Base-by-base conservation (phyloP, 2,888 invertebrate species). In the Platycheirus rosarum region DNA sequence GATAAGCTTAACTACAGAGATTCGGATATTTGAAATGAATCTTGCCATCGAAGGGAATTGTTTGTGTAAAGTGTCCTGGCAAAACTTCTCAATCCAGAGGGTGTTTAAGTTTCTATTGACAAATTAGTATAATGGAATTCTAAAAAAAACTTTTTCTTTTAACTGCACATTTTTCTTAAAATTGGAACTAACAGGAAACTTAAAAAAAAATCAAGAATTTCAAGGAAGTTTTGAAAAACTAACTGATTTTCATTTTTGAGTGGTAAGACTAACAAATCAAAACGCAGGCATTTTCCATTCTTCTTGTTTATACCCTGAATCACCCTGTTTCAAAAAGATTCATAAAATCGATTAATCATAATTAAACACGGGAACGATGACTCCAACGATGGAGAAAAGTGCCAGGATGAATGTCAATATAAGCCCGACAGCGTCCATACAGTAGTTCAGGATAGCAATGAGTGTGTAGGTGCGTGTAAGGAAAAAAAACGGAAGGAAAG, bases 341-440 rank as follows among this genome's bases (percentile, higher is more conserved):
- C 86, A 76, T 86, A 87, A 87, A 86, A 87, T 87, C 87, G 87
- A 87, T 87, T 86, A 87, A 86, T 86, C 87, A 87, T 86, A 86
- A 87, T 86, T 85, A 86, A 86, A 85, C 85, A 86, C 85, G 77
- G 84, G 77, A 80, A 71, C 76, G 73, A 77, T 73, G 66, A 77
- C 68, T 77, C 82, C 66, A 77, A 73, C 55, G 62, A 76, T 48
- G 66, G 35, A 23, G 71, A 57, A 82, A 77, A 77, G 37, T 60
- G 35, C 55, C 77, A 49, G 42, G 55, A 77, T 57, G 48, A 73
- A 82, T 71, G 77, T 73, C 71, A 77, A 77, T 71, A 71, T 29
- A 35, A 35, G 16, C 4, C n/a, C 18, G 13, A 8, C 29, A 11
- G 57, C 9, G 16, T 37, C 23, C n/a, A 13, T 44, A 53, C 42